These are phyloP conservation scores for Labrus mixtus DNA, from an alignment of 2,113 vertebrate species.

Conservation along the genomic window DNA sequence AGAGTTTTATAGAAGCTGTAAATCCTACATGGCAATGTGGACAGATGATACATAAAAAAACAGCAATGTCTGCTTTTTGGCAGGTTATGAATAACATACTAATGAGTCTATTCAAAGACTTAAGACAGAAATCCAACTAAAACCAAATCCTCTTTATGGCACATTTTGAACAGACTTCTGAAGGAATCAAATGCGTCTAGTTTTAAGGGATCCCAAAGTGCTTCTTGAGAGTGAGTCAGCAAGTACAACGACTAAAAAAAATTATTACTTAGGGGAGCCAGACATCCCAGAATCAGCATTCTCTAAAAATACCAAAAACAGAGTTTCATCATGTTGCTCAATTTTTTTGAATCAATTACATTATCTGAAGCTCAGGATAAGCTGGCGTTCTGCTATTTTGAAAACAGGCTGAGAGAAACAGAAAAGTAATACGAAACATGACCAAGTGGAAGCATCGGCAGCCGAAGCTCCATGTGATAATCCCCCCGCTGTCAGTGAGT, in stretches of 20 bases:
- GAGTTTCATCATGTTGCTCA: conserved; percentile 6
- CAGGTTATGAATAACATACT: conserved; percentile 26
- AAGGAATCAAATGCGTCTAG: conserved; percentile 34
- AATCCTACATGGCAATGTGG: conserved; percentile 7
- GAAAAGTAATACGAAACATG: conserved; percentile 8
- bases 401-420: neutral
- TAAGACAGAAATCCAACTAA: conserved; percentile 10
- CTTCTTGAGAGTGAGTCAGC: conserved; percentile 20
- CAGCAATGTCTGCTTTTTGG: conserved; percentile 1
- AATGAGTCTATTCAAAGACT: conserved; percentile 55
- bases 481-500: conserved; percentile 18
- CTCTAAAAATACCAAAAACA: neutral
- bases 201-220: conserved; percentile 20
- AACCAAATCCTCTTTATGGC: conserved; percentile 14
- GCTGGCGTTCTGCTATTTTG: neutral
- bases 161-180: conserved; percentile 31
- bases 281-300: conserved; percentile 1
- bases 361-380: conserved; percentile 7
- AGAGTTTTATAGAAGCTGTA: neutral
- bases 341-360: conserved; percentile 10
- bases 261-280: conserved; percentile 7
- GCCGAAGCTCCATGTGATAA: conserved; percentile 27
- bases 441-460: conserved; percentile 11
- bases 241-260: neutral
- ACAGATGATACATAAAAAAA: conserved; percentile 33